Percentiles rank a stretch among this genome's conserved stretches.
Evolutionary conservation across 2,888 invertebrate genomes (phyloP).

Genomic region (Azorinus chamasolen): DNA sequence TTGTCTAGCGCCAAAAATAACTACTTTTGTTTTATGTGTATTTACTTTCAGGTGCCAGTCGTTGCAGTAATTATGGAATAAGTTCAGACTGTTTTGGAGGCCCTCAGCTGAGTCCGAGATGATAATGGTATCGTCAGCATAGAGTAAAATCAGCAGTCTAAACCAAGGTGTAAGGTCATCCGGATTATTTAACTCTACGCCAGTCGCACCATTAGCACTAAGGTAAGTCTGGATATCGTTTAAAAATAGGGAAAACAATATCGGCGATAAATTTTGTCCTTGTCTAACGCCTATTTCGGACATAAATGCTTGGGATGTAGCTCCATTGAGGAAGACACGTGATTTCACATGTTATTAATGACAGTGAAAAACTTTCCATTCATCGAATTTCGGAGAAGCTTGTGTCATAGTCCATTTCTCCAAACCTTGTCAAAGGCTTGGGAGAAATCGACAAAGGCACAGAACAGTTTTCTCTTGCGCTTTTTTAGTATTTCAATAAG

Average conservation of each 20-base stretch:
- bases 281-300: slow-evolving; percentile 7
- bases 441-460: background rate
- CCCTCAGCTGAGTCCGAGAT: background rate
- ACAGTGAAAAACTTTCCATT: slow-evolving; percentile 6
- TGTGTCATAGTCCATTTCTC: background rate
- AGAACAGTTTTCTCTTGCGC: background rate
- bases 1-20: too few relatives aligned
- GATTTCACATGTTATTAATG: slow-evolving; percentile 2
- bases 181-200: background rate
- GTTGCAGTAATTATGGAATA: too few relatives aligned
- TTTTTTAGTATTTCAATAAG: slow-evolving; percentile 1
- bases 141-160: too few relatives aligned
- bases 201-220: background rate
- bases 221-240: background rate
- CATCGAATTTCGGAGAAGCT: background rate
- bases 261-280: slow-evolving; percentile 1
- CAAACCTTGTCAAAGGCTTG: slow-evolving; percentile 2
- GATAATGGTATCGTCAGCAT: slow-evolving; percentile 7
- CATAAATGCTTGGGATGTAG: background rate
- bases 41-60: too few relatives aligned
- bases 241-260: slow-evolving; percentile 1
- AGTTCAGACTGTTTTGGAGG: background rate
- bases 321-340: background rate
- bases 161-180: background rate
- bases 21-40: too few relatives aligned